Conservation (phyloP, 2,113 vertebrate genomes). For the Oryzias melastigma region DNA sequence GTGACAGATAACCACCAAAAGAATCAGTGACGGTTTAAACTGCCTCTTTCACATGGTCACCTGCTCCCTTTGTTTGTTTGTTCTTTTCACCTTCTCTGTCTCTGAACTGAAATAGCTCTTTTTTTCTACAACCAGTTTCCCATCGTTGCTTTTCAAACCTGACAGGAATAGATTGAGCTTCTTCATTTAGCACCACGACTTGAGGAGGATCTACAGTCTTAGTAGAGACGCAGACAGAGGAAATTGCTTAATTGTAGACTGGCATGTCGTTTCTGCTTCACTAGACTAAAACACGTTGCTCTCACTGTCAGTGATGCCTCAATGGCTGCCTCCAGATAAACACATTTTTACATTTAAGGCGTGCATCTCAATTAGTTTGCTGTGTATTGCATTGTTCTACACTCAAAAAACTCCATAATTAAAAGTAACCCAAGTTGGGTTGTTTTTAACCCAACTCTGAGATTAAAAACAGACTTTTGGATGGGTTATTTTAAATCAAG, state of each 20-base stretch:
- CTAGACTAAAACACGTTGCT: conserved; percentile 69
- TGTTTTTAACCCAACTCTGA: no score
- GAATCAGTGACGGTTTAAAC: conserved; percentile 37
- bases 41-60: conserved; percentile 36
- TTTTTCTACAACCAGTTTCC: conserved; percentile 1
- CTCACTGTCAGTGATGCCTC: conserved; percentile 70
- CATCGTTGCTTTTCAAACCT: conserved; percentile 39
- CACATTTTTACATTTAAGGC: conserved; percentile 17
- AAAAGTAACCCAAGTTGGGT: no score
- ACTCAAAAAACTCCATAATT: no score
- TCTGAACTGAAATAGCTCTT: conserved; percentile 18
- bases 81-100: conserved; percentile 10
- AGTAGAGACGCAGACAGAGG: no score
- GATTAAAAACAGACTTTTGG: no score
- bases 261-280: conserved; percentile 70
- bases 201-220: no score
- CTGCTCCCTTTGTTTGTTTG: conserved; percentile 20
- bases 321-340: conserved; percentile 63
- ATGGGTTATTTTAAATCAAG: no score
- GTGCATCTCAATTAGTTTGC: no score
- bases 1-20: conserved; percentile 44
- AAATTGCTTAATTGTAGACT: conserved; percentile 70
- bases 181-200: no score
- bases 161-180: no score
- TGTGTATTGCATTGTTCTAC: no score